A percentile compares a stretch with the other conserved stretches of the same genome.
phyloP scores from a whole-genome alignment of 2,888 invertebrate genomes.

The Marronus borbonicus region DNA sequence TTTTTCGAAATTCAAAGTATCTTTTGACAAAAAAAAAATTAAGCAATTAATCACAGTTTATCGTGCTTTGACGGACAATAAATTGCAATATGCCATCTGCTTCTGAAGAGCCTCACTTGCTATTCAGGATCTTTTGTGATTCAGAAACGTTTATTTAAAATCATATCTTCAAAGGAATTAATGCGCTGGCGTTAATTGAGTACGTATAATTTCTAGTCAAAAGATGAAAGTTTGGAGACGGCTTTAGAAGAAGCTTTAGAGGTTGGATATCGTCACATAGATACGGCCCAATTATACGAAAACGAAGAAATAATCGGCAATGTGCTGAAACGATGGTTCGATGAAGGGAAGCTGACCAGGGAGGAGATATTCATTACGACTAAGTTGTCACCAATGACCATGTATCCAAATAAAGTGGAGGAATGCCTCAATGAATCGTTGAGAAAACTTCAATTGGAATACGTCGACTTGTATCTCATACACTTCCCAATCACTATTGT shows the following conservation, averaged over 20 bases:
- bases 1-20: too few relatives aligned
- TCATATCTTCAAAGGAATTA: too few relatives aligned
- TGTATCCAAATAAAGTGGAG: conserved; percentile 74
- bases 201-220: not conserved
- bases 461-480: conserved; percentile 84
- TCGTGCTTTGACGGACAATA: too few relatives aligned
- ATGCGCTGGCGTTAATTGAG: too few relatives aligned
- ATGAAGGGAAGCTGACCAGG: conserved; percentile 76
- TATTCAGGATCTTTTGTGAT: too few relatives aligned
- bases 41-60: too few relatives aligned
- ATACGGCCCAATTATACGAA: conserved; percentile 85
- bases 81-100: too few relatives aligned
- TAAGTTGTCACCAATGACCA: conserved; percentile 77
- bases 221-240: conserved; percentile 68
- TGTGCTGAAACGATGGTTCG: conserved; percentile 78
- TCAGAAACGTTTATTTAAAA: too few relatives aligned
- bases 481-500: conserved; percentile 81
- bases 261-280: conserved; percentile 81
- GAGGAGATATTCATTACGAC: conserved; percentile 86
- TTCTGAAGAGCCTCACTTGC: too few relatives aligned
- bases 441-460: conserved; percentile 78
- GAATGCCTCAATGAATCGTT: conserved; percentile 78
- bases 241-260: conserved; percentile 79
- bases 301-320: conserved; percentile 84
- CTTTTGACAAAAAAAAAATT: too few relatives aligned